Percentiles rank a stretch among this genome's conserved stretches.
Evolutionary conservation across 2,797 vertebrate species (phyloP).

Genomic region (Argya squamiceps): DNA sequence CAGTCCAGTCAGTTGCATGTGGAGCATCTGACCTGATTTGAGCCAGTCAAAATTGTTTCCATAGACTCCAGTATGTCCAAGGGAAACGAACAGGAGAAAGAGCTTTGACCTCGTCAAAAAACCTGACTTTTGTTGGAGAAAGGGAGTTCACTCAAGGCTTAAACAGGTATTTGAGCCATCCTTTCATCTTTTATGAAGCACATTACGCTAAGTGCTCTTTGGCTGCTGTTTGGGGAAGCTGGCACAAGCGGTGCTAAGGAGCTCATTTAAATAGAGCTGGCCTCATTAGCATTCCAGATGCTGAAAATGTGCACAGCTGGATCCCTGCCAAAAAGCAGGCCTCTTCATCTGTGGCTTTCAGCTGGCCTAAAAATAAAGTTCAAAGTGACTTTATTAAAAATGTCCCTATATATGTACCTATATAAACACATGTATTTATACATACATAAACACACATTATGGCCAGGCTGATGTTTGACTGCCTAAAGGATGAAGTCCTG

Average conservation of each 20-base stretch:
- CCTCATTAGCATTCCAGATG: slow-evolving; percentile 71
- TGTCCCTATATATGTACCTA: neutral
- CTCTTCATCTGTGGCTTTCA: slow-evolving; percentile 38
- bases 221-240: slow-evolving; percentile 11
- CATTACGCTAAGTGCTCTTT: neutral
- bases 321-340: slow-evolving; percentile 24
- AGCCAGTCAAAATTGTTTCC: neutral
- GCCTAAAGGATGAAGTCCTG: neutral
- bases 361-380: slow-evolving; percentile 39
- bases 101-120: neutral
- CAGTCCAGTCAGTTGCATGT: accelerated
- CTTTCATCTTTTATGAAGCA: neutral
- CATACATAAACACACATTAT: neutral
- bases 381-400: slow-evolving; percentile 50
- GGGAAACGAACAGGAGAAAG: neutral
- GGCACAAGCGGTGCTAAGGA: slow-evolving; percentile 42
- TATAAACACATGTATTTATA: neutral
- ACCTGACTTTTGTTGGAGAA: neutral
- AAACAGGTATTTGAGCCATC: neutral
- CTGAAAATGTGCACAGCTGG: slow-evolving; percentile 67
- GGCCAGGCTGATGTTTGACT: neutral
- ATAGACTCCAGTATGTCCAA: neutral
- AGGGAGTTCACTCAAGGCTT: neutral
- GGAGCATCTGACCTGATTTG: neutral
- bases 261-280: slow-evolving; percentile 61